Base-by-base conservation (phyloP, 2,888 invertebrate species). In the Phortica okadai region DNA sequence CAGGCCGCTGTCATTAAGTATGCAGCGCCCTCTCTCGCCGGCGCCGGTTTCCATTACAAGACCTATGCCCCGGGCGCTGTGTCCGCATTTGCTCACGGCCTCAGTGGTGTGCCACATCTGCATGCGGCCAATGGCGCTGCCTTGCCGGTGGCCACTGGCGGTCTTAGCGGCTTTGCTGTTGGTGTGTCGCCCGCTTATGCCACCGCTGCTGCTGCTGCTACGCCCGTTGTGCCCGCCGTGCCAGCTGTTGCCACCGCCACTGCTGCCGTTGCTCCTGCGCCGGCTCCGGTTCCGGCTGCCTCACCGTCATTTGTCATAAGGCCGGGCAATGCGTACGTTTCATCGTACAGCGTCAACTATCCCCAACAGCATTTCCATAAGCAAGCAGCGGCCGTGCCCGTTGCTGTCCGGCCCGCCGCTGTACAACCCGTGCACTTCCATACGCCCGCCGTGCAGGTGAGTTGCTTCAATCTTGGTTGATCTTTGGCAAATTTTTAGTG, bases 321-420 rank as follows among this genome's bases (percentile, higher is more conserved):
- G 50, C 91, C 91, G 0, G 91, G 91, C 54, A 88, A 88, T 42
- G 91, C 91, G 2, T 82, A 90, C 0, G 90, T 91, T 42, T 87
- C 89, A 50, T 90, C 91, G 0, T 90, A 90, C 78, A 90, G 86
- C 77, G 90, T 89, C 44, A 91, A 89, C 76, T 91, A 90, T 78
- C 91, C 91, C 6, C 89, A 88, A 33, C 89, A 88, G n/a, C 83
- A 86, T 77, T 44, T 86, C 33, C 89, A 89, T 6, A 84, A 85
- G 64, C 83, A 88, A 1, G 74, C 84, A 6, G 78, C 81, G 5
- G 42, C 83, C 84, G 44, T 87, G 79, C 54, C 59, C 4, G 16
- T 59, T 1, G 59, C 21, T 16, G 16, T 59, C 16, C 14, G 59
- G 8, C 59, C 59, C 14, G 74, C 80, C 42, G 74, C 75, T 1